Base-by-base conservation (phyloP, 2,113 vertebrate genomes). In the Syngnathus typhle region DNA sequence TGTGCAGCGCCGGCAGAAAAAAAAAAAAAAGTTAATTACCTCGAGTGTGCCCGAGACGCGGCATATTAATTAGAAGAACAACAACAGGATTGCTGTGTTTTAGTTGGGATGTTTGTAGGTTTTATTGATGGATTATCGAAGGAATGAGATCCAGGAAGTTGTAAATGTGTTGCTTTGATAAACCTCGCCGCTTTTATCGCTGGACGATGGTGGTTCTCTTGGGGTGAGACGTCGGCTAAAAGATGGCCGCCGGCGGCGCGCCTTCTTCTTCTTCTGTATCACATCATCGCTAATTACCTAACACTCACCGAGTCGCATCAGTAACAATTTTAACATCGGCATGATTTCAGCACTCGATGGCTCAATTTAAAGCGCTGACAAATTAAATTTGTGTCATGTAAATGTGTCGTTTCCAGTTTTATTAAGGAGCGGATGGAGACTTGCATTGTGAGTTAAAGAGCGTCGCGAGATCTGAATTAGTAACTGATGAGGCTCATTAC, bases 51-150 rank as follows among this genome's bases (percentile, higher is more conserved):
- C 85, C 85, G 83, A 88, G 87, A 92, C 79, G 83, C 83, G 78
- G 75, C 82, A 72, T 90, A 90, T 90, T 90, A 90, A 90, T 91
- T 89, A 88, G 87, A 85, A 84, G 72, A 71, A 67, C 83, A 86
- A 80, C 67, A 73, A 75, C 83, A 88, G 77, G 72, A 84, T 81
- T 78, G 74, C 65, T 65, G 70, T 67, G 77, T 82, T 78, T 75
- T 69, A 49, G 60, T 55, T 37, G 74, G 77, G 74, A 67, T 71
- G 70, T 74, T 55, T 71, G 62, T 76, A 54, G 65, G 73, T 83
- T 76, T 69, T 44, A 41, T 65, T 78, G 79, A 81, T 70, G 62
- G 74, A 77, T 79, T 77, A 69, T 72, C 36, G n/a, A 12, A 38
- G 47, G 64, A 73, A 37, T 37, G 46, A 44, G 67, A 62, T 70